phyloP scores from a whole-genome alignment of 2,113 vertebrate species.

The Brachionichthys hirsutus region DNA sequence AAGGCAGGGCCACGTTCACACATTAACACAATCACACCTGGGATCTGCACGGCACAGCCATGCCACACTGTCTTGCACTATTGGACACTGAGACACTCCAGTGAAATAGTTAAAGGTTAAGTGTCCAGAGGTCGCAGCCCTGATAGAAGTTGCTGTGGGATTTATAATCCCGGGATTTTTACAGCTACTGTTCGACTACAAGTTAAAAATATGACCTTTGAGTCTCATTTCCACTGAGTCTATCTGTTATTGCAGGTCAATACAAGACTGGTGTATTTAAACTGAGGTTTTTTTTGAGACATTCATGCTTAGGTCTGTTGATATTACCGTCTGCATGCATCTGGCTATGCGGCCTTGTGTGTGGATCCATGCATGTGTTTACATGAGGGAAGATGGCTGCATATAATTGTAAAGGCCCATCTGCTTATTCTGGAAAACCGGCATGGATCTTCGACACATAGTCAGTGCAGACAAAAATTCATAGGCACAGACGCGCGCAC shows the following conservation, averaged over 20 bases:
- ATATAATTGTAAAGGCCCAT: conserved; percentile 68
- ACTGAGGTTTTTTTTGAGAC: conserved; percentile 1
- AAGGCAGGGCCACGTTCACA: conserved; percentile 32
- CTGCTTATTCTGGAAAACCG: conserved; percentile 67
- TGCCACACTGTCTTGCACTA: conserved; percentile 28
- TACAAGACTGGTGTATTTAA: conserved; percentile 25
- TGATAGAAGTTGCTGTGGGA: conserved; percentile 52
- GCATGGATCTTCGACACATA: conserved; percentile 50
- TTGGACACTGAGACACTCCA: conserved; percentile 43
- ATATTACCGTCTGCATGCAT: conserved; percentile 51
- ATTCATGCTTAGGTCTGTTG: too few relatives aligned
- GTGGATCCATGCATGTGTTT: conserved; percentile 28
- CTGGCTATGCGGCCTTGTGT: conserved; percentile 15
- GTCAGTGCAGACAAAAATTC: conserved; percentile 36
- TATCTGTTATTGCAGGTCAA: conserved; percentile 50
- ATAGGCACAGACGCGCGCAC: conserved; percentile 8
- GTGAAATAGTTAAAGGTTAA: conserved; percentile 65
- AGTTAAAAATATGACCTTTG: conserved; percentile 60
- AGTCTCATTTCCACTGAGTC: conserved; percentile 54
- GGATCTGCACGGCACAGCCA: conserved; percentile 26
- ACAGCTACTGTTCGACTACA: conserved; percentile 47
- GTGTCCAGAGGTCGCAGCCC: conserved; percentile 51
- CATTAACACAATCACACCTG: conserved; percentile 65
- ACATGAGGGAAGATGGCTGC: conserved; percentile 52
- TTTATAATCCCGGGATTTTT: conserved; percentile 54